Conservation (phyloP, 2,888 invertebrate genomes). For the Dione vanillae region DNA sequence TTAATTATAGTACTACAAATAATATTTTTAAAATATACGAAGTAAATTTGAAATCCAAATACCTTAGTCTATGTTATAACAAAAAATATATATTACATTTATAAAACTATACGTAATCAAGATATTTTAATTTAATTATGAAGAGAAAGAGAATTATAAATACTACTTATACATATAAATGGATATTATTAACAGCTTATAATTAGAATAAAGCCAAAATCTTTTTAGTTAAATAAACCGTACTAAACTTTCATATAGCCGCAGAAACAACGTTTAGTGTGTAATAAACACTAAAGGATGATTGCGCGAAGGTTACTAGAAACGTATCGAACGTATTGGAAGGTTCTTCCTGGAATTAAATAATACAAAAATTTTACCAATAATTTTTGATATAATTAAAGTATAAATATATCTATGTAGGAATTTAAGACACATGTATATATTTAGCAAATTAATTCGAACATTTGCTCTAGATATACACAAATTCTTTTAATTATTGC, state of each 20-base stretch:
- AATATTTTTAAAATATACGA: no score
- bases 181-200: no score
- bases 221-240: neutral
- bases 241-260: neutral
- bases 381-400: neutral
- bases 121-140: neutral
- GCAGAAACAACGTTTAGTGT: neutral
- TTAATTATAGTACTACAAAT: no score
- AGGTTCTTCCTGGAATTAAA: conserved; percentile 38
- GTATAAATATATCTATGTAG: neutral
- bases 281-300: conserved; percentile 27
- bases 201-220: neutral
- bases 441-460: no score
- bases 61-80: no score
- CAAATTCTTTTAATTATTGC: no score
- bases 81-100: no score
- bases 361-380: neutral
- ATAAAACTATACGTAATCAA: no score
- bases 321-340: conserved; percentile 24
- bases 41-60: no score
- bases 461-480: no score
- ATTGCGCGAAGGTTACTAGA: conserved; percentile 31
- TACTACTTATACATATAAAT: no score
- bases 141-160: no score
- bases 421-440: neutral